These are phyloP conservation scores for Propithecus coquereli DNA, from an alignment of 2,113 vertebrate genomes.

Conservation along the genomic window DNA sequence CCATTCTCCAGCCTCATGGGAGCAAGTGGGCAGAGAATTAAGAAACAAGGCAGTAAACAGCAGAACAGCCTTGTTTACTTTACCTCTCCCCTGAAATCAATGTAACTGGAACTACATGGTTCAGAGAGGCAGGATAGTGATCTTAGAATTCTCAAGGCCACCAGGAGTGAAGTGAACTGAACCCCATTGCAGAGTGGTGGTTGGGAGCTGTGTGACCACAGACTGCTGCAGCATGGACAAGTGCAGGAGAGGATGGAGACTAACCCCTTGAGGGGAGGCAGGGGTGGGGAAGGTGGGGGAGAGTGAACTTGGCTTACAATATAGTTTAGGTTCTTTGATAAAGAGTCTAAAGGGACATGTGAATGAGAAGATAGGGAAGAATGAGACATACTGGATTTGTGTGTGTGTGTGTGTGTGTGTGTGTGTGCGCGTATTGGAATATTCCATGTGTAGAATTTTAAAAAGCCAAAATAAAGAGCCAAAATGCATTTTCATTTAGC, in stretches of 20 bases:
- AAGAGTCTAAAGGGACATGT: neutral
- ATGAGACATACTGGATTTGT: neutral
- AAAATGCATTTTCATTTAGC: slow-evolving; percentile 35
- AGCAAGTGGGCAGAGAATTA: neutral
- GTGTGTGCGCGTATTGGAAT: neutral
- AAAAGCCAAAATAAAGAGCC: slow-evolving; percentile 18
- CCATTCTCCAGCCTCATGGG: neutral
- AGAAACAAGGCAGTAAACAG: neutral
- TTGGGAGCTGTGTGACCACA: neutral
- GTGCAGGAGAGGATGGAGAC: neutral
- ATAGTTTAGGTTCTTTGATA: neutral
- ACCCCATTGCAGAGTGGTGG: neutral
- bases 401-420: neutral
- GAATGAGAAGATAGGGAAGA: neutral
- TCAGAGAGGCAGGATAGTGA: neutral
- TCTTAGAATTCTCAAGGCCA: neutral
- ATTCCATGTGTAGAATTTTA: neutral
- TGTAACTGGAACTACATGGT: neutral
- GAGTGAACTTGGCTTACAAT: neutral
- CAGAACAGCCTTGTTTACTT: neutral
- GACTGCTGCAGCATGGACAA: neutral
- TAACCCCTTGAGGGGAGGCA: neutral
- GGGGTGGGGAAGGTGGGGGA: neutral
- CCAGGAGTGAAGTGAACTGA: neutral
- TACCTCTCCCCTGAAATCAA: neutral